Evolutionary conservation across 1,140 invertebrate genomes (phyloP).

Genomic region (Pachypeltis micranthus): DNA sequence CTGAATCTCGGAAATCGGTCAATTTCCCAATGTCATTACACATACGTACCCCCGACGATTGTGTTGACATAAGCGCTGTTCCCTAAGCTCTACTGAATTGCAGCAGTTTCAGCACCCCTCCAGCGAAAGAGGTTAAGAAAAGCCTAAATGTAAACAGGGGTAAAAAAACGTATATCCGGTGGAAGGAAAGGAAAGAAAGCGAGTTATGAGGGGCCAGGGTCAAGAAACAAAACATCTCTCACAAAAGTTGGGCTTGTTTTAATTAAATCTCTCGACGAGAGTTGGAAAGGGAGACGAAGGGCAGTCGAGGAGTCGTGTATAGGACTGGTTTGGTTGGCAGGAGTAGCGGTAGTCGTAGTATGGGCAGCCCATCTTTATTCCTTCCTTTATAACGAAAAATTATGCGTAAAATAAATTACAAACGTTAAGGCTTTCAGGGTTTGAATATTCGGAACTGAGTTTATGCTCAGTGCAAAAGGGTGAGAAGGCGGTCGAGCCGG

Average conservation of each 20-base stretch:
- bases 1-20: no score
- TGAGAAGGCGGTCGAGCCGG: no score
- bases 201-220: not conserved
- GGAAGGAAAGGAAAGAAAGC: not conserved
- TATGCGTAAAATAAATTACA: constrained; percentile 20
- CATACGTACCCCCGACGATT: no score
- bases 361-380: constrained; percentile 5
- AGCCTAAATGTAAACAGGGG: no score
- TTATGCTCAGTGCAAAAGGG: constrained; percentile 2
- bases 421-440: constrained; percentile 11
- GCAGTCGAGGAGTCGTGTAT: no score
- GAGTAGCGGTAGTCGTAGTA: not conserved
- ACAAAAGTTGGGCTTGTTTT: not conserved
- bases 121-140: no score
- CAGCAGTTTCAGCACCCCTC: no score
- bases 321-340: not conserved
- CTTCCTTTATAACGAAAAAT: constrained; percentile 13
- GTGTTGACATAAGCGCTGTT: no score
- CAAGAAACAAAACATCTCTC: constrained; percentile 2
- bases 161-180: not conserved
- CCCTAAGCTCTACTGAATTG: no score
- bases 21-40: no score
- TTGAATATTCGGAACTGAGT: constrained; percentile 19
- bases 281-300: no score
- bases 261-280: not conserved